Evolutionary conservation across 2,797 vertebrate genomes (phyloP).

Genomic region (Enteromius mattozi): DNA sequence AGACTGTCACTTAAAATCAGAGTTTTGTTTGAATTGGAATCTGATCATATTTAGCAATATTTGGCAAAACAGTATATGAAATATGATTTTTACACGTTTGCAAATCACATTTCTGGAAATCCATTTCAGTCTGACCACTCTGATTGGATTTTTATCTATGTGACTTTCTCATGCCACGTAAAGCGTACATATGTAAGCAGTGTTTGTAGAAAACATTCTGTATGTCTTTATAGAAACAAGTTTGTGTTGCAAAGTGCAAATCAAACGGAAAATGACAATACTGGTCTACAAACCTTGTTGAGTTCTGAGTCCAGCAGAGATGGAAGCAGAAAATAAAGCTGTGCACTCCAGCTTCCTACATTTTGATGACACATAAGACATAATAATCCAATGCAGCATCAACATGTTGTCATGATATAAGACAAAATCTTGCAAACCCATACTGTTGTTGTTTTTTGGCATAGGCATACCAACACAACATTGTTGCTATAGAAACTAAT

Average conservation of each 20-base stretch:
- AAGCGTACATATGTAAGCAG: not conserved
- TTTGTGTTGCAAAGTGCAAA: not conserved
- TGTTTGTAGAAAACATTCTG: not conserved
- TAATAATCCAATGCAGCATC: not conserved
- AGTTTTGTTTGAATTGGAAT: not conserved
- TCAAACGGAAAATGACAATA: not conserved
- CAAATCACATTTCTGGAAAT: not conserved
- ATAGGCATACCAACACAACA: not conserved
- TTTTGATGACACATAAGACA: not conserved
- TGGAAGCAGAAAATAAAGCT: not conserved
- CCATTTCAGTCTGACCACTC: not conserved
- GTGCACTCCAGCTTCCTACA: not conserved
- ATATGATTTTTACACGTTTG: not conserved
- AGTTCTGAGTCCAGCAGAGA: not conserved
- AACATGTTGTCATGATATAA: not conserved
- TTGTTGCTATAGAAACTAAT: not conserved
- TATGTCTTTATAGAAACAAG: not conserved
- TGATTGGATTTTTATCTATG: not conserved
- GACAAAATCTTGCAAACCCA: not conserved
- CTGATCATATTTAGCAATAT: not conserved
- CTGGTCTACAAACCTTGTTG: not conserved
- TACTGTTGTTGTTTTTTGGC: not conserved
- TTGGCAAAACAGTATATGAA: not conserved
- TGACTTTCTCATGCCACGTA: not conserved
- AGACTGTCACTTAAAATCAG: not conserved